Base-by-base conservation (phyloP, 2,113 vertebrate species). In the Procavia capensis region DNA sequence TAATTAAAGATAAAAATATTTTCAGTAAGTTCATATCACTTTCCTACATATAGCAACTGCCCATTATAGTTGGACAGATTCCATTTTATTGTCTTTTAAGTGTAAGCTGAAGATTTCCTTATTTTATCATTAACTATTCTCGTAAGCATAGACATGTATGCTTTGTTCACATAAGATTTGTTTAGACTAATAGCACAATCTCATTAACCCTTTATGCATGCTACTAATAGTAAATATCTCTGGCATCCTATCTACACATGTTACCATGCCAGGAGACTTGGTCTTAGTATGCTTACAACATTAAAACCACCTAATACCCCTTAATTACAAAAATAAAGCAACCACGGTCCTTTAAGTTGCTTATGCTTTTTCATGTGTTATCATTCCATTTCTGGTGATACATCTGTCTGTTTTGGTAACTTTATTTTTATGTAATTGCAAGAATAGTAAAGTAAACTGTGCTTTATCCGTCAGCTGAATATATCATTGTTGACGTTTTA, bases 1-100 rank as follows among this genome's bases (percentile, higher is more conserved):
- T 59, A 86, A 39, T 61, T 96, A 78, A 59, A 82, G 80, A 61
- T 94, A 45, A 1, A 5, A 9, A n/a, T 96, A 88, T 72, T 96
- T 94, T 88, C 34, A 90, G 11, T 94, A 81, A 85, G 8, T 17
- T 80, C 91, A 66, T 41, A 61, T 59, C 34, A 25, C 85, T 95
- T 91, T 86, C 14, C 25, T 83, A 25, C 6, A 22, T 72, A 66
- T n/a, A 88, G 3, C 74, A 92, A 76, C 64, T 90, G n/a, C 39
- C 13, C 22, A 34, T 79, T 95, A 70, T n/a, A 92, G 41, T 82
- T 95, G 83, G 27, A 31, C 82, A 84, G 57, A 66, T 7, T 70
- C 11, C 25, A 66, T 72, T 94, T 93, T 89, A 75, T 72, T 87
- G 72, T 85, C 34, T n/a, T n/a, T n/a, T 91, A 85, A 91, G 17